Percentiles rank a stretch among this genome's conserved stretches.
phyloP scores from a whole-genome alignment of 2,113 vertebrate species.

The Ciconia stormi region DNA sequence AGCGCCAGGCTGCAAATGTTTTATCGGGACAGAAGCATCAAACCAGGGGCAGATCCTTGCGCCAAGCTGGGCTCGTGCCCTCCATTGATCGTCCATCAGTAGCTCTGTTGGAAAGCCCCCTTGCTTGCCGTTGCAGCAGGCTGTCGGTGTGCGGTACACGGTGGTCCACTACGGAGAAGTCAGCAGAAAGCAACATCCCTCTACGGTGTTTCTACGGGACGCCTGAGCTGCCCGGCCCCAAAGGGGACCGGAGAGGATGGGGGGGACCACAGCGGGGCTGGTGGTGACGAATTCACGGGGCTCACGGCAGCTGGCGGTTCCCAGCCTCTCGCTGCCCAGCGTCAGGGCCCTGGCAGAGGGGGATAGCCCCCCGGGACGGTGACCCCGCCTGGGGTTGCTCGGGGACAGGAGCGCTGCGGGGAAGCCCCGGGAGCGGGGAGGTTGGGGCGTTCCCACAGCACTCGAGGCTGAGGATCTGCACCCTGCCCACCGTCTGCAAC shows the following conservation, averaged over 20 bases:
- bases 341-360: no score
- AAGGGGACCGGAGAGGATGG: not conserved
- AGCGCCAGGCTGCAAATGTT: no score
- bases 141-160: fast-evolving
- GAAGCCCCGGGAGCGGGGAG: not conserved
- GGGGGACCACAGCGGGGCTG: fast-evolving
- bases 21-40: fast-evolving
- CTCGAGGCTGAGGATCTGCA: no score
- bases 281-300: no score
- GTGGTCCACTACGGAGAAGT: not conserved
- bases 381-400: not conserved
- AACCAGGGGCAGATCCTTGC: fast-evolving
- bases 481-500: not conserved
- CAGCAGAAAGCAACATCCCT: fast-evolving
- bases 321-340: not conserved
- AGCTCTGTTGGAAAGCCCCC: no score
- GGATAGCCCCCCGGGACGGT: not conserved
- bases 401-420: not conserved
- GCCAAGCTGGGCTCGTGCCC: fast-evolving
- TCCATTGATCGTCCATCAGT: fast-evolving
- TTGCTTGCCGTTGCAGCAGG: not conserved
- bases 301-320: fast-evolving
- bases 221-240: not conserved
- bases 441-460: not conserved
- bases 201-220: fast-evolving